Percentiles rank a stretch among this genome's conserved stretches.
These are phyloP conservation scores for Natrix natrix DNA, from an alignment of 2,797 vertebrate species.

Conservation along the genomic window DNA sequence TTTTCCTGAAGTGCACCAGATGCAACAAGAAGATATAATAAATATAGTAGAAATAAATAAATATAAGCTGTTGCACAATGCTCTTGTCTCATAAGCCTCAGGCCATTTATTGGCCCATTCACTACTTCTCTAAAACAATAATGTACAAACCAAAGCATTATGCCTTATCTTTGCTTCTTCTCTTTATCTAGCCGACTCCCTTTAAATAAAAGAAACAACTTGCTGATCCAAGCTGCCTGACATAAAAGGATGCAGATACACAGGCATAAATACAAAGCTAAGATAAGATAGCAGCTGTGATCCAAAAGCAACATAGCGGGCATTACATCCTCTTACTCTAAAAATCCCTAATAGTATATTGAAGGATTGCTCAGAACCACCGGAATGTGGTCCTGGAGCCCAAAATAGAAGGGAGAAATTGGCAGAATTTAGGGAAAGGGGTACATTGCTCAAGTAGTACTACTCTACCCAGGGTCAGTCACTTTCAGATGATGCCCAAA, in stretches of 20 bases:
- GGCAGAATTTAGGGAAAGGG: background rate
- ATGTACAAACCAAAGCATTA: background rate
- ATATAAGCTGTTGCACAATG: background rate
- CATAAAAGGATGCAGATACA: background rate
- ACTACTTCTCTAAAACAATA: background rate
- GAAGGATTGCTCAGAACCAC: background rate
- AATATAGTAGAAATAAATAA: background rate
- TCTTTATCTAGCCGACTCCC: background rate
- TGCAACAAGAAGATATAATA: background rate
- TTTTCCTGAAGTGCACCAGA: background rate
- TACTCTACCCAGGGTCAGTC: background rate
- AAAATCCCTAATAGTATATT: background rate
- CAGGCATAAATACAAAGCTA: background rate
- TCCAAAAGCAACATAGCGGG: background rate
- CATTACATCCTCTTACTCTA: background rate
- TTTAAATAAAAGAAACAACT: background rate
- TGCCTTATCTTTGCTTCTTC: background rate
- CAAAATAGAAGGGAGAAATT: background rate
- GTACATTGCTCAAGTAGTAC: background rate
- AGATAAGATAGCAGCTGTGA: background rate
- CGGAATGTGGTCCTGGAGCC: background rate
- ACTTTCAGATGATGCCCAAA: background rate
- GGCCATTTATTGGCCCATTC: background rate
- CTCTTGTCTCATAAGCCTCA: background rate
- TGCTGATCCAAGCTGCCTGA: background rate